Conservation (phyloP, 1,140 invertebrate genomes). For the Coptotermes formosanus region DNA sequence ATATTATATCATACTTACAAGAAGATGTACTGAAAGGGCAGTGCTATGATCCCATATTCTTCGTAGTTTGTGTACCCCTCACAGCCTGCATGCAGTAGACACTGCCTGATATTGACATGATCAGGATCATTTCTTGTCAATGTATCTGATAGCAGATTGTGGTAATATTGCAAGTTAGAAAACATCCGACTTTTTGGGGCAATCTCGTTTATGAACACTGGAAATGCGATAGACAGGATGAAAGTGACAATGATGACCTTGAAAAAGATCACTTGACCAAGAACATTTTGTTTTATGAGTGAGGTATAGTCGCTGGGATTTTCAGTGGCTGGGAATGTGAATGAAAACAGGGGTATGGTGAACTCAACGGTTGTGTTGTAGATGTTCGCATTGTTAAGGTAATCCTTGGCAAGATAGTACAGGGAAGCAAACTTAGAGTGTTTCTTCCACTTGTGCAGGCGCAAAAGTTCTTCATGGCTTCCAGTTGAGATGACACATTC, state of each 20-base stretch:
- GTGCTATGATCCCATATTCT: neutral
- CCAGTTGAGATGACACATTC: neutral
- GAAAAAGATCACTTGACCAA: constrained; percentile 31
- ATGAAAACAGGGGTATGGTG: constrained; percentile 44
- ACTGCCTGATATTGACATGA: neutral
- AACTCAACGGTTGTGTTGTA: constrained; percentile 43
- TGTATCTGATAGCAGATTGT: neutral
- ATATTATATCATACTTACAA: neutral
- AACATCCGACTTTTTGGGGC: neutral
- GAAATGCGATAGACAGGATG: constrained; percentile 29
- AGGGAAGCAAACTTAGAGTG: neutral
- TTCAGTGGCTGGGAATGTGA: constrained; percentile 39
- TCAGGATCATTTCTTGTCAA: neutral
- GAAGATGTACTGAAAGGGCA: neutral
- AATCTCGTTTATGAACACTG: constrained; percentile 20
- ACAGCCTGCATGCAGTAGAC: neutral
- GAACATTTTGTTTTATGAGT: constrained; percentile 29
- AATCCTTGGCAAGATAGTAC: constrained; percentile 20
- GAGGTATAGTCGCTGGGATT: constrained; percentile 23
- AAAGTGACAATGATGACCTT: constrained; percentile 24
- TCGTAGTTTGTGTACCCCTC: neutral
- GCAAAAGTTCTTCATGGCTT: neutral
- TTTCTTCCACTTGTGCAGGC: neutral
- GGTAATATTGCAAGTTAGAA: neutral
- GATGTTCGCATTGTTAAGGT: constrained; percentile 37